Percentiles rank a stretch among this genome's conserved stretches.
These are phyloP conservation scores for Physocephala rufipes DNA, from an alignment of 2,888 invertebrate species.

Conservation along the genomic window DNA sequence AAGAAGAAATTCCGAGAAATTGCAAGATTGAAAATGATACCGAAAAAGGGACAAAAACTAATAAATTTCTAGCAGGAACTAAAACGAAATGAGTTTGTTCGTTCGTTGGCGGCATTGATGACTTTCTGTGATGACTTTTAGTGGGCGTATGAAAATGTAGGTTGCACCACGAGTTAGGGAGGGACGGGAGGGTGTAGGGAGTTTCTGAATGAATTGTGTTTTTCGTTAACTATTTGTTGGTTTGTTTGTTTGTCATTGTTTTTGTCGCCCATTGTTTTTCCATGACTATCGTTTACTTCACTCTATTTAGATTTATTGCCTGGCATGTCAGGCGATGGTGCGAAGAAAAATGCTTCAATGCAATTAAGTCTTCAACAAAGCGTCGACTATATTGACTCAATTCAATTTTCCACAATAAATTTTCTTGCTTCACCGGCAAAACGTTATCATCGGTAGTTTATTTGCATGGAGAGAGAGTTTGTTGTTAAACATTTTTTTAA, in stretches of 20 bases:
- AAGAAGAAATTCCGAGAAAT: no score
- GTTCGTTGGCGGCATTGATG: no score
- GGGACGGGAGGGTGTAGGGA: no score
- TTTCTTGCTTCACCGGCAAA: conserved; percentile 6
- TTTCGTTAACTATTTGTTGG: background rate
- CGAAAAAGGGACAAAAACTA: no score
- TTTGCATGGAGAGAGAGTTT: background rate
- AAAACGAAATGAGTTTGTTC: no score
- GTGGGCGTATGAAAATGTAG: no score
- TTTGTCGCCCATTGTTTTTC: background rate
- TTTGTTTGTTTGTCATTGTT: background rate
- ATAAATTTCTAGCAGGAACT: no score
- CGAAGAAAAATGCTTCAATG: conserved; percentile 33
- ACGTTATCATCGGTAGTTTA: background rate
- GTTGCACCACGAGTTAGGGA: no score
- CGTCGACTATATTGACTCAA: conserved; percentile 35
- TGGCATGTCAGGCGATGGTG: conserved; percentile 23
- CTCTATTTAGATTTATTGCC: background rate
- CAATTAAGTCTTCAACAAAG: conserved; percentile 37
- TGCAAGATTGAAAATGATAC: no score
- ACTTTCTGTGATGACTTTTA: no score
- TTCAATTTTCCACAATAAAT: conserved; percentile 37
- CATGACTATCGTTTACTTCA: background rate
- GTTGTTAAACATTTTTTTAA: conserved; percentile 6
- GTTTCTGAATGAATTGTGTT: background rate